Evolutionary conservation across 2,888 invertebrate species (phyloP), one percentile per base, ranked within the genome.

Genomic region (Hoplodrina ambigua): DNA sequence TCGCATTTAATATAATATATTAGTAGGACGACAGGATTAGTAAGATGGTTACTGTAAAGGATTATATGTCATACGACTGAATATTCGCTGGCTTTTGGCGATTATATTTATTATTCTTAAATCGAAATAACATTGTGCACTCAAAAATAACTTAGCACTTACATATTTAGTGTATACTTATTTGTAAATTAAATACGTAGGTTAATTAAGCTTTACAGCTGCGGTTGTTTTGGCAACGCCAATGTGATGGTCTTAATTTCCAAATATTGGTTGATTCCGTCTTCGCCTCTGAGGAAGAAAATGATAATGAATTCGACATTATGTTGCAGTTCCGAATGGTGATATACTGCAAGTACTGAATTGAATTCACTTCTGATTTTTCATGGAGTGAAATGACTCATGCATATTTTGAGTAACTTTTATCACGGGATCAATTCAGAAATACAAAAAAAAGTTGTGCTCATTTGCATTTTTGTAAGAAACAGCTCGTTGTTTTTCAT

Each of bases 161-260:
- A 25, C 44, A 25, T 10, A 13, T 63, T 20, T 25, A 25, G 10
- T 25, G 46, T 37, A 52, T 37, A 8, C 8, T 53, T 30, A 41
- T 56, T 6, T 13, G 5, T n/a, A 30, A 30, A 7, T 55, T 58
- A 37, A 30, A 20, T 11, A n/a, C 13, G 19, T 50, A 44, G 13
- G 25, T 33, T 33, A 4, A 10, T 17, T n/a, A 17, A 20, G 17
- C 6, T 68, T 84, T 37, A 94, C 46, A 94, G 69, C 64, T 89
- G 89, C 11, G 94, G 94, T 72, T 87, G 80, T 72, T 94, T 93
- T 91, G 97, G 86, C 93, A 98, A 66, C 94, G 97, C 90, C 70
- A 98, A 96, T 4, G 97, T 97, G 58, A 98, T 96, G 7, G 98
- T 98, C 91, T 98, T 98, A 8, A 96, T 96, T 92, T 98, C 98